Base-by-base conservation (phyloP, 2,888 invertebrate genomes). In the Pollenia amentaria region DNA sequence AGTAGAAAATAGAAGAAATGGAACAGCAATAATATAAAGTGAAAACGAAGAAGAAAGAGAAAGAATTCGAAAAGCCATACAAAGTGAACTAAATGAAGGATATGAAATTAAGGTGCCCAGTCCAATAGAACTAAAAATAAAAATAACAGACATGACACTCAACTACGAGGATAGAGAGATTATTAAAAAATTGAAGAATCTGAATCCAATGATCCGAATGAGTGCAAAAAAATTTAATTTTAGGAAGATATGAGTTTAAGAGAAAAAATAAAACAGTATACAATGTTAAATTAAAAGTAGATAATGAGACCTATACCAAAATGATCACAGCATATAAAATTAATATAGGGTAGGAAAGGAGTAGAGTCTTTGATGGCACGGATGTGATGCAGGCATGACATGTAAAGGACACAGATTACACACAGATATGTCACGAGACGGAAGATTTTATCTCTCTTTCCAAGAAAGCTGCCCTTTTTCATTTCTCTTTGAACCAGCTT, bases 331-430 rank as follows among this genome's bases (percentile, higher is more conserved):
- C 11, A 4, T 21, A 40, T 48, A 75, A 14, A 62, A 16, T 75
- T 16, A 62, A 75, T 44, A 48, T 62, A 42, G 73, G 57, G 0
- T 75, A 62, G 75, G 75, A 75, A 48, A 48, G n/a, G 48, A 62
- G 57, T 18, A 62, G 48, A 62, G 29, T 67, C 1, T 48, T 67
- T 29, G 29, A 67, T 67, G 67, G n/a, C 6, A 67, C 18, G 9
- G 6, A 51, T 48, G 14, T 67, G n/a, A 67, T n/a, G 12, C 12
- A 14, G 10, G 51, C 29, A 48, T 48, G 14, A 67, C 51, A 51
- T 67, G 51, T 9, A 29, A 40, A 11, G 62, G 42, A 42, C 42
- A 62, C n/a, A 62, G n/a, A n/a, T n/a, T n/a, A n/a, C n/a, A n/a
- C n/a, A n/a, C n/a, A n/a, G n/a, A n/a, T n/a, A n/a, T n/a, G n/a